phyloP scores from a whole-genome alignment of 2,888 invertebrate genomes.

The Trichogramma evanescens region DNA sequence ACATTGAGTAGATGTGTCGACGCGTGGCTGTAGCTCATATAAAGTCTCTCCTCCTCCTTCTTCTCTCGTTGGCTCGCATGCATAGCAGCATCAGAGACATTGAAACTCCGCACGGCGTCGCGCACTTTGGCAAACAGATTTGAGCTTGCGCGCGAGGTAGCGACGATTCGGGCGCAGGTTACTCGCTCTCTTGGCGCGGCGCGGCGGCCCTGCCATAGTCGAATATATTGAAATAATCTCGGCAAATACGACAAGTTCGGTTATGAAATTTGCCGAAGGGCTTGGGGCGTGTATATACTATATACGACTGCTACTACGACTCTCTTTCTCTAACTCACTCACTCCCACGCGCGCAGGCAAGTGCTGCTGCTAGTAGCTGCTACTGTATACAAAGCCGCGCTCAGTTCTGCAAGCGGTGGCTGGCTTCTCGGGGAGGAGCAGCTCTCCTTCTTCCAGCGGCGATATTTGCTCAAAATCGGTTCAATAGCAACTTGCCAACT shows the following conservation, averaged over 20 bases:
- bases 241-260: slow-evolving; percentile 49
- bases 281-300: slow-evolving; percentile 34
- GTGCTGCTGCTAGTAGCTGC: slow-evolving; percentile 15
- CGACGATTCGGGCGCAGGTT: slow-evolving; percentile 31
- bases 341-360: slow-evolving; percentile 12
- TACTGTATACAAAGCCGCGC: slow-evolving; percentile 27
- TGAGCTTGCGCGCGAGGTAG: not conserved
- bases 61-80: slow-evolving; percentile 16
- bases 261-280: slow-evolving; percentile 49
- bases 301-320: not conserved
- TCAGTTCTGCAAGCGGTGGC: slow-evolving; percentile 26
- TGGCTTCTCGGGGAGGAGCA: not conserved
- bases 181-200: slow-evolving; percentile 9
- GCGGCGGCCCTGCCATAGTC: slow-evolving; percentile 28
- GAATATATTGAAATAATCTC: slow-evolving; percentile 50
- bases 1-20: not conserved
- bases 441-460: slow-evolving; percentile 38
- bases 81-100: slow-evolving; percentile 1
- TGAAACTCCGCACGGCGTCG: not conserved
- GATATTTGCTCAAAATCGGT: slow-evolving; percentile 48
- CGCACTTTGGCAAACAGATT: slow-evolving; percentile 46
- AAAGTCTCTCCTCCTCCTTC: not conserved
- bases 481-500: slow-evolving; percentile 45
- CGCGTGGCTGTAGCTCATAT: not conserved
- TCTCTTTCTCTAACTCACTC: slow-evolving; percentile 20